Base-by-base conservation (phyloP, 2,797 vertebrate species). In the Neomorphus geoffroyi region DNA sequence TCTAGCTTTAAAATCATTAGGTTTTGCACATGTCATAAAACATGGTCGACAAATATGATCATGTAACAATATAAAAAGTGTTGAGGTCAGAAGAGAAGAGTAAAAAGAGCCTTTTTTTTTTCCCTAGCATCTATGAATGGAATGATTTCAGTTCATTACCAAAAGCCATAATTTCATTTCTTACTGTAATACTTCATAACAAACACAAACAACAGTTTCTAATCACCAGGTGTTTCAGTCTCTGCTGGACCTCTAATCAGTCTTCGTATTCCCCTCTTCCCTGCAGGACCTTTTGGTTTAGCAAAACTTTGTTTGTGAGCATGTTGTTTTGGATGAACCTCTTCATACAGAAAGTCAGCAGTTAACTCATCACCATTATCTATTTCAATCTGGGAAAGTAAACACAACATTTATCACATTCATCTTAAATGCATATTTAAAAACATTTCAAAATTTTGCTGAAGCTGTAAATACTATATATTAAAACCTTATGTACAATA, bases 291-390 rank as follows among this genome's bases (percentile, higher is more conserved):
- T 97, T 98, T 99, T 43, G 99, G 99, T 93, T 99, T 99, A 94
- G 99, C 98, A 92, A 99, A 99, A 61, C 98, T 99, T 91, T 99
- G 99, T 93, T 99, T 99, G 97, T 99, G 99, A 33, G 99, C 99
- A 6, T 99, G 99, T 96, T 99, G 99, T 97, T 99, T 99, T 45
- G 99, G 99, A 93, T 99, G 99, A 69, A 99, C 99, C 97, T 99
- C 99, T 43, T 99, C 99, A 41, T 99, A 99, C 90, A 99, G 97
- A 94, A 99, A 99, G 53, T 99, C 99, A n/a, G 98, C 93, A 37
- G 99, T 99, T 97, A 99, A 86, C 28, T 99, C 99, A 10, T 99
- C 98, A 19, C 99, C 99, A 6, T 99, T 98, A 80, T 99, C 99
- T 41, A 99, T 99, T 98, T 99, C 99, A 91, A 99, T 94, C 99